Percentiles rank a stretch among this genome's conserved stretches.
Conservation (phyloP, 1,140 invertebrate species). For the Bombus consobrinus region DNA sequence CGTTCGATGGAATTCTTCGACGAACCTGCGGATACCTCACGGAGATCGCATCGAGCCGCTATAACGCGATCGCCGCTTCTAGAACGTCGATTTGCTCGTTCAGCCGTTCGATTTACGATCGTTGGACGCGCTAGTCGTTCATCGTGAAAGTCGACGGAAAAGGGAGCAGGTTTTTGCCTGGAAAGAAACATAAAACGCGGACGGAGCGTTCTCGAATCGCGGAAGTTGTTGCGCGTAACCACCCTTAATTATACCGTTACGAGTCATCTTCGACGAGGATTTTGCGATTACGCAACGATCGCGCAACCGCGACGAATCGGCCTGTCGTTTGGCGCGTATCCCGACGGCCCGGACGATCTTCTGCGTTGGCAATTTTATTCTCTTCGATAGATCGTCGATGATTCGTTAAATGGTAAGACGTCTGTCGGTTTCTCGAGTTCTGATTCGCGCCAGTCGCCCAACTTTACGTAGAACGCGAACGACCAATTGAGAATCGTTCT, state of each 20-base stretch:
- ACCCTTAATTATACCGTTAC: conserved; percentile 2
- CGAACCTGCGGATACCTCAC: background rate
- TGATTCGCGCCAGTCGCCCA: too few species aligned
- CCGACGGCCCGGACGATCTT: too few species aligned
- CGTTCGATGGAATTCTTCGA: background rate
- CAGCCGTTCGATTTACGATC: background rate
- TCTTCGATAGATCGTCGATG: too few species aligned
- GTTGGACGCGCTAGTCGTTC: background rate
- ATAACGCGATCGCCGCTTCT: conserved; percentile 8
- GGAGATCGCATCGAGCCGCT: background rate
- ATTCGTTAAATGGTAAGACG: too few species aligned
- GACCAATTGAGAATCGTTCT: too few species aligned
- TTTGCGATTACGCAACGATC: background rate
- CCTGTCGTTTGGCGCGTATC: too few species aligned
- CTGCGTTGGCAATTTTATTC: too few species aligned
- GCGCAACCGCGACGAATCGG: background rate
- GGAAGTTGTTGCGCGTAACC: background rate
- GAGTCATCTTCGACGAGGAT: background rate
- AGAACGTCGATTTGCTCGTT: background rate
- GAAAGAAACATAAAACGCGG: background rate
- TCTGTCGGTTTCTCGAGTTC: too few species aligned
- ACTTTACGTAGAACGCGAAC: too few species aligned
- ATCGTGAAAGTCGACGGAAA: background rate
- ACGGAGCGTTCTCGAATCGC: background rate
- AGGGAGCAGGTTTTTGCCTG: background rate